Evolutionary conservation across 2,888 invertebrate species (phyloP), one percentile per base, ranked within the genome.

Genomic region (Smittia sp.): DNA sequence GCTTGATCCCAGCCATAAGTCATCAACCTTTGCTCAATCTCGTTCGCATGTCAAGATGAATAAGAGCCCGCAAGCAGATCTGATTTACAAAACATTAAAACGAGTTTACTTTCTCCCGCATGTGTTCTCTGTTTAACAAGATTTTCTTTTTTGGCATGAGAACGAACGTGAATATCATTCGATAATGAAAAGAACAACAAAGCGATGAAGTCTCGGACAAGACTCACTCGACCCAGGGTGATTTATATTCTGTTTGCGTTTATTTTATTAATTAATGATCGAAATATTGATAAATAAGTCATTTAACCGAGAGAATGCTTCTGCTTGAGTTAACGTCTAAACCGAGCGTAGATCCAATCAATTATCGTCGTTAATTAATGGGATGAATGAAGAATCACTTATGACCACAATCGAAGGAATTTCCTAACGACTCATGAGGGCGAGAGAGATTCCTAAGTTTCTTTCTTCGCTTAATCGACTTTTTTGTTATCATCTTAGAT

Each of bases 211-310:
- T 18, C 52, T 15, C 18, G 52, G 18, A 13, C 18, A 58, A 20
- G 3, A 58, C 15, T 46, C 15, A 11, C 46, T 46, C 46, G 46
- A 11, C 46, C n/a, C n/a, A n/a, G 7, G 11, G n/a, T 68, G 46
- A 68, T 68, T 68, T 46, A 68, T 68, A 68, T 68, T 68, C 68
- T 68, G 18, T 68, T 68, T 46, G 68, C 46, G 46, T 68, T 68
- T 46, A 46, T 46, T 32, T 68, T 68, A 68, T 68, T 68, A 68
- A 68, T 68, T 68, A 68, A 68, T 68, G 68, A 68, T 68, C 68
- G 41, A 68, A 68, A 68, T 68, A 68, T 68, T 68, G 68, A 68
- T 68, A 68, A 68, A 68, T 68, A 68, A 68, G 68, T 68, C 68
- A 46, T 68, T 68, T 46, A 39, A 4, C 22, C 38, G 22, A 20